A percentile compares a stretch with the other conserved stretches of the same genome.
Conservation (phyloP, 2,113 vertebrate species). For the Capra hircus region DNA sequence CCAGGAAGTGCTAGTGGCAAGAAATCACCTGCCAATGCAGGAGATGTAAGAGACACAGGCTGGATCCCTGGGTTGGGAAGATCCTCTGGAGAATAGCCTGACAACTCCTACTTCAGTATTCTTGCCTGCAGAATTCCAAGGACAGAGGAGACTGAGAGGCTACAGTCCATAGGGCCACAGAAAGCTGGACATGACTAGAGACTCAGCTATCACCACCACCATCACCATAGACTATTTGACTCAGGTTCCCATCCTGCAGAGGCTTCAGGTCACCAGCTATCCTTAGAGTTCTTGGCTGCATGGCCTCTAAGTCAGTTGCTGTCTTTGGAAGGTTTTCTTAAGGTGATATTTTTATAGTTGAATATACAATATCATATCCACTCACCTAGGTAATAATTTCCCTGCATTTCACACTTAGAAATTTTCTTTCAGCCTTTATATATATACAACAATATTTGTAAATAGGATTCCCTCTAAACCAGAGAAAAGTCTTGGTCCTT, state of each 20-base stretch:
- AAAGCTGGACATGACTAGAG: fast-evolving
- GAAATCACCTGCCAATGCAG: not conserved
- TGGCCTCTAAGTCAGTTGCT: not conserved
- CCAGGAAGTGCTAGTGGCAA: not conserved
- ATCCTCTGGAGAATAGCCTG: not conserved
- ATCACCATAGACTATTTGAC: fast-evolving
- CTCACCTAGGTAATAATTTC: not conserved
- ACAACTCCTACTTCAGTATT: not conserved
- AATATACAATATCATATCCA: not conserved
- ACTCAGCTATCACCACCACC: not conserved
- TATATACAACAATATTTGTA: not conserved
- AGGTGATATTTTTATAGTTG: not conserved
- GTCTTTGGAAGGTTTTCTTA: not conserved
- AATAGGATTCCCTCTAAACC: not conserved
- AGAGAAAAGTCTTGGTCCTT: not conserved
- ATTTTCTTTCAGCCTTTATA: not conserved
- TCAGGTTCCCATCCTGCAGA: fast-evolving
- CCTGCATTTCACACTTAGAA: not conserved
- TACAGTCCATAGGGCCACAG: not conserved
- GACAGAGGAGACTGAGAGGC: not conserved
- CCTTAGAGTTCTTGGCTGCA: not conserved
- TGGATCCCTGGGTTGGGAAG: not conserved
- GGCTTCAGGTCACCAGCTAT: not conserved
- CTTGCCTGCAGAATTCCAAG: not conserved
- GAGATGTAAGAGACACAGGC: not conserved